A percentile compares a stretch with the other conserved stretches of the same genome.
These are phyloP conservation scores for Calycopis cecrops DNA, from an alignment of 1,140 invertebrate genomes.

Conservation along the genomic window DNA sequence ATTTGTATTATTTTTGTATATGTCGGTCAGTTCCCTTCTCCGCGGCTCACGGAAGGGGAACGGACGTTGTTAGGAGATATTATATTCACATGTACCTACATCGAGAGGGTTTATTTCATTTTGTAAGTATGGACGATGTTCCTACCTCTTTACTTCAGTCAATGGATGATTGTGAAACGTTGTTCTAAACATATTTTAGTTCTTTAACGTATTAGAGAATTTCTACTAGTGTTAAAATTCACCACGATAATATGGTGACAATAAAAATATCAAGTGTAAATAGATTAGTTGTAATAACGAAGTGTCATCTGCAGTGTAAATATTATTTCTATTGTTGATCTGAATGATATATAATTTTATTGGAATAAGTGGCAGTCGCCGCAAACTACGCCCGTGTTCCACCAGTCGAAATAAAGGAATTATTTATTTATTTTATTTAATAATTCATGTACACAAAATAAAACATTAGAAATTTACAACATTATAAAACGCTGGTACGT, in stretches of 20 bases:
- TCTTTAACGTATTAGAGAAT: slow-evolving; percentile 5
- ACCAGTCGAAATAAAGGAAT: too few species aligned
- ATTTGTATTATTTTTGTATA: slow-evolving; percentile 61
- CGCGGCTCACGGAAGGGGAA: slow-evolving; percentile 45
- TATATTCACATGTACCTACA: slow-evolving; percentile 1
- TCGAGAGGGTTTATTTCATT: not conserved
- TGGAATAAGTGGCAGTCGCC: too few species aligned
- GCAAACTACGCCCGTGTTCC: too few species aligned
- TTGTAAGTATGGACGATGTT: slow-evolving; percentile 23
- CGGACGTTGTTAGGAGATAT: slow-evolving; percentile 35
- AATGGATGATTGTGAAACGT: slow-evolving; percentile 25
- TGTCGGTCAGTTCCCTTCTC: slow-evolving; percentile 31
- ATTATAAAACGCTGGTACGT: too few species aligned
- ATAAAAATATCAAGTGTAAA: slow-evolving; percentile 71
- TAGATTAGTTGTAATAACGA: slow-evolving; percentile 63
- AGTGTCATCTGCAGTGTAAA: slow-evolving; percentile 35
- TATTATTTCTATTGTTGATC: slow-evolving; percentile 23
- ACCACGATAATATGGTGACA: slow-evolving; percentile 67
- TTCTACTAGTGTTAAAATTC: slow-evolving; percentile 45
- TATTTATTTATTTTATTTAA: too few species aligned
- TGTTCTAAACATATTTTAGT: too few species aligned
- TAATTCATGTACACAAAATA: not conserved
- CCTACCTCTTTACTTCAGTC: slow-evolving; percentile 31
- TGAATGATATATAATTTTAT: not conserved
- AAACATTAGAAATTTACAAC: not conserved